These are phyloP conservation scores for Bedellia somnulentella DNA, from an alignment of 2,888 invertebrate genomes.

Conservation along the genomic window DNA sequence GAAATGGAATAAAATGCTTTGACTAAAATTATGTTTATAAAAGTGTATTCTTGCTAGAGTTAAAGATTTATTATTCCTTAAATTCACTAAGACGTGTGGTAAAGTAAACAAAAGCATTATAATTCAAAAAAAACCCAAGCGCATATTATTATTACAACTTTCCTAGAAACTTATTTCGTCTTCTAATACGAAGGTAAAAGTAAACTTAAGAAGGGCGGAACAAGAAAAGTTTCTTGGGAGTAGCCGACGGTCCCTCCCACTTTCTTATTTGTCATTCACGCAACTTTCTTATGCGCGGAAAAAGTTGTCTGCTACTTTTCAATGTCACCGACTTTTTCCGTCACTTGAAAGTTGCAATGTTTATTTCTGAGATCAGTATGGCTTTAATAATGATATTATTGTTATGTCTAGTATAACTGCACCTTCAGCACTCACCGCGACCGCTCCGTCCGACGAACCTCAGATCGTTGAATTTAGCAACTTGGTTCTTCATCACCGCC, in stretches of 20 bases:
- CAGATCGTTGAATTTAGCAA: slow-evolving; percentile 98
- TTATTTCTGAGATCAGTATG: background rate
- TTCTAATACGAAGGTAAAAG: too few relatives aligned
- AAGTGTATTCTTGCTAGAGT: too few relatives aligned
- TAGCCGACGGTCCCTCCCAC: slow-evolving; percentile 43
- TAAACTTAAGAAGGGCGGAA: slow-evolving; percentile 33
- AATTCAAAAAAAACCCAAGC: too few relatives aligned
- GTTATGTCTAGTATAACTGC: too few relatives aligned
- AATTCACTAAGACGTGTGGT: too few relatives aligned
- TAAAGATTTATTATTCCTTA: too few relatives aligned
- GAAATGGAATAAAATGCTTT: too few relatives aligned
- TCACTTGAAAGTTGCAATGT: background rate
- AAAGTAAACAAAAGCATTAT: too few relatives aligned
- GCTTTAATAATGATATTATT: background rate
- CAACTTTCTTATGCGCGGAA: slow-evolving; percentile 36
- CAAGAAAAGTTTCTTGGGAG: slow-evolving; percentile 25
- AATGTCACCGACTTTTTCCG: slow-evolving; percentile 36
- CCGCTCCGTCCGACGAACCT: slow-evolving; percentile 98
- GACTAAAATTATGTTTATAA: too few relatives aligned
- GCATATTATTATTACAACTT: too few relatives aligned
- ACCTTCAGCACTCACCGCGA: slow-evolving; percentile 81
- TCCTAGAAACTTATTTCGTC: too few relatives aligned
- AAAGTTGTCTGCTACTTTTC: slow-evolving; percentile 40
- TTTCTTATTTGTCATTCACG: slow-evolving; percentile 42
- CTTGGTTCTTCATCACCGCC: slow-evolving; percentile 97